Base-by-base conservation (phyloP, 2,888 invertebrate species). In the Limulus polyphemus region DNA sequence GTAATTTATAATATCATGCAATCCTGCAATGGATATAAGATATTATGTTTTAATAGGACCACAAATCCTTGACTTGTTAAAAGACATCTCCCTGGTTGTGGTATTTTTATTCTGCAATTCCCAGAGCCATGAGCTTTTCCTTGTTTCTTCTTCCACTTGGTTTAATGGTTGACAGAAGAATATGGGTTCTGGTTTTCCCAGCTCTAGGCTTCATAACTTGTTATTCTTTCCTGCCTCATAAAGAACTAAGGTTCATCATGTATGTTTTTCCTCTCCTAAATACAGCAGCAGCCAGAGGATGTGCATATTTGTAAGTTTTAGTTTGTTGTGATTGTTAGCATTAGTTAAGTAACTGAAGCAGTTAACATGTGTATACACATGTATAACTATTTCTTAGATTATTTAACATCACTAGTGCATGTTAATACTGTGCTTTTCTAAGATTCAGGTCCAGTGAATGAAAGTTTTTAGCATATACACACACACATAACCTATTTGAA, bases 71-170 rank as follows among this genome's bases (percentile, higher is more conserved):
- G 32, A 32, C 32, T 32, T 32, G 10, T 11, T 46, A 13, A 11
- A 77, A 92, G 90, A 90, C 90, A 55, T 88, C 87, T 9, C 98
- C 98, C 62, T 94, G 94, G 77, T 77, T 91, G 2, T 99, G 99
- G 99, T 99, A 99, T 77, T 95, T 97, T 76, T 95, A 95, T 76
- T 97, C 97, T 0, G 99, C 94, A 0, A 79, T 99, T 52, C 98
- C 99, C 0, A 82, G 98, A 61, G 90, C 92, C 0, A 81, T 99
- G 75, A 89, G 88, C 0, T 82, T 85, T 0, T 90, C 92, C 46
- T 74, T 90, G 46, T 73, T 89, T 11, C 80, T 98, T 56, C 81
- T 92, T 60, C 92, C 91, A 1, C 68, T 79, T 87, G 69, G 89
- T 54, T 61, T 64, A 13, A 50, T 52, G 17, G 16, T 67, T 13